Evolutionary conservation across 2,113 vertebrate genomes (phyloP).

Genomic region (Loxodonta africana): DNA sequence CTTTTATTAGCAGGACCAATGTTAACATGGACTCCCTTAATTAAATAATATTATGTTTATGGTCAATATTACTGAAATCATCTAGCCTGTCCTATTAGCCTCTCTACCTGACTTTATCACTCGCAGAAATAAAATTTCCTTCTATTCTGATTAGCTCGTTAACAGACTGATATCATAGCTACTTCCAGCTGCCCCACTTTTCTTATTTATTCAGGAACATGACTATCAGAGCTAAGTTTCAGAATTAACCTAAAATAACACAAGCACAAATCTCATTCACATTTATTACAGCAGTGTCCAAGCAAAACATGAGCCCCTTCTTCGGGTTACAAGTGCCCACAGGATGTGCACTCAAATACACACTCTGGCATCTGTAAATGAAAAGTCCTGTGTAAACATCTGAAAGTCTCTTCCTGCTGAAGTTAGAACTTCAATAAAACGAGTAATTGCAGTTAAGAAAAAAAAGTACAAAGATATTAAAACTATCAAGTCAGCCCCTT

Average conservation of each 20-base stretch:
- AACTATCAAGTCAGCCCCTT: neutral
- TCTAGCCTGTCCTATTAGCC: neutral
- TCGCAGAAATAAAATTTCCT: neutral
- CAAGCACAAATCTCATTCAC: neutral
- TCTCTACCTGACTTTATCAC: neutral
- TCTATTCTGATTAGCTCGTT: neutral
- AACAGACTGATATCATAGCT: neutral
- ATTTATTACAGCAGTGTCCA: neutral
- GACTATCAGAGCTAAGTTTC: constrained; percentile 3
- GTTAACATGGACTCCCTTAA: constrained; percentile 10
- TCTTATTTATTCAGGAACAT: neutral
- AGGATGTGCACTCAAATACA: neutral
- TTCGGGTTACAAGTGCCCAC: neutral
- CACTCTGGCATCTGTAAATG: neutral
- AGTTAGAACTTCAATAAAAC: constrained; percentile 22
- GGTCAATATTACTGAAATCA: neutral
- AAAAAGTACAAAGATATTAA: neutral
- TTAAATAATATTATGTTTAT: neutral
- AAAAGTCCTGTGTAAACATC: neutral
- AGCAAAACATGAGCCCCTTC: neutral
- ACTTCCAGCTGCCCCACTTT: neutral
- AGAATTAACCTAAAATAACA: constrained; percentile 15
- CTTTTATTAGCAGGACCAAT: neutral
- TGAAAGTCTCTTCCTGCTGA: neutral
- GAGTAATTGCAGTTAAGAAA: neutral